Conservation (phyloP, 2,113 vertebrate genomes). For the Stigmatopora nigra region DNA sequence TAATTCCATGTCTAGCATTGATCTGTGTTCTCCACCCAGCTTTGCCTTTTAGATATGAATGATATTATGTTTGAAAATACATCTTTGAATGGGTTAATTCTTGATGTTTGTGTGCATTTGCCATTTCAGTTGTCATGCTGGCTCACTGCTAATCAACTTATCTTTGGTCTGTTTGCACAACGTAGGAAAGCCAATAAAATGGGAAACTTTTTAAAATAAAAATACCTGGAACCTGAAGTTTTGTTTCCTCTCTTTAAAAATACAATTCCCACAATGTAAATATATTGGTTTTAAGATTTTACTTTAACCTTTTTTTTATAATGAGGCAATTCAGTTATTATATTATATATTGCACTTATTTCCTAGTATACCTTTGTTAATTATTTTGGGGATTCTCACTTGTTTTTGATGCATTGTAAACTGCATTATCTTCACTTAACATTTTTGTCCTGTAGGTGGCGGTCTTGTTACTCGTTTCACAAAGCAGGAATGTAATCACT, state of each 20-base stretch:
- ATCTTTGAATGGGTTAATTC: conserved; percentile 22
- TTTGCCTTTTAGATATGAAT: conserved; percentile 18
- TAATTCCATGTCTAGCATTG: conserved; percentile 12
- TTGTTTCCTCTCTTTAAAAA: conserved; percentile 41
- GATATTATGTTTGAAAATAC: conserved; percentile 16
- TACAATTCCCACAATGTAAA: not conserved
- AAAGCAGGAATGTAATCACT: too few relatives aligned
- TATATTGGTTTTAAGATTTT: too few relatives aligned
- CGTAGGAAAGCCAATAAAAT: conserved; percentile 28
- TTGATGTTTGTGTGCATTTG: conserved; percentile 19
- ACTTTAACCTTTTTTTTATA: too few relatives aligned
- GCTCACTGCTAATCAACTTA: conserved; percentile 22
- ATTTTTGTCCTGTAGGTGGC: too few relatives aligned
- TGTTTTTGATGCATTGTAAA: too few relatives aligned
- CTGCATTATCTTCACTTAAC: too few relatives aligned
- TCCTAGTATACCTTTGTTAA: too few relatives aligned
- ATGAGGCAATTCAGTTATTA: too few relatives aligned
- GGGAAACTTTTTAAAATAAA: conserved; percentile 16
- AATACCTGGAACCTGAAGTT: conserved; percentile 25
- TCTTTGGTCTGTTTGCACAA: conserved; percentile 54
- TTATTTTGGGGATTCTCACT: too few relatives aligned
- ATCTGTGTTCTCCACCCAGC: conserved; percentile 18
- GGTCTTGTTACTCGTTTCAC: too few relatives aligned
- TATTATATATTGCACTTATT: too few relatives aligned
- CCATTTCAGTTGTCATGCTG: conserved; percentile 18